A percentile compares a stretch with the other conserved stretches of the same genome.
These are phyloP conservation scores for Leucozona laternaria DNA, from an alignment of 2,888 invertebrate species.

Conservation along the genomic window DNA sequence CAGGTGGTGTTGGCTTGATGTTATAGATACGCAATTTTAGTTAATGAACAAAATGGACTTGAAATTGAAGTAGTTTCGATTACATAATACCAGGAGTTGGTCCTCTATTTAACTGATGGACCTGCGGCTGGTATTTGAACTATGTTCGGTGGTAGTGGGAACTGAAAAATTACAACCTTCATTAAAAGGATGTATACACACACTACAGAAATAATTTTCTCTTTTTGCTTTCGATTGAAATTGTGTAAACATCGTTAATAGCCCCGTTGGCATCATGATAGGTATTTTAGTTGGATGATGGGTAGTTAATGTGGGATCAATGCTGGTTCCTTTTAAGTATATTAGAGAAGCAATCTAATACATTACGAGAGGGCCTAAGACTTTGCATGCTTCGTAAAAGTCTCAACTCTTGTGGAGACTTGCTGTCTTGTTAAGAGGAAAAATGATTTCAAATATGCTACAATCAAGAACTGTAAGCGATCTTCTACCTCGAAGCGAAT, in stretches of 20 bases:
- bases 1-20: neutral
- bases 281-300: neutral
- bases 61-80: constrained; percentile 33
- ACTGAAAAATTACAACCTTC: constrained; percentile 6
- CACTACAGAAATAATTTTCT: neutral
- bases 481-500: no score
- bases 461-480: no score
- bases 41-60: constrained; percentile 46
- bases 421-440: no score
- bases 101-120: neutral
- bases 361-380: no score
- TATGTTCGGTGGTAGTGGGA: constrained; percentile 31
- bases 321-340: no score
- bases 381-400: no score
- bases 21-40: constrained; percentile 2
- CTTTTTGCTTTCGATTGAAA: neutral
- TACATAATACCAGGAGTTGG: neutral
- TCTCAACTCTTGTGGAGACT: no score
- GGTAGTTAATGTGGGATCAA: neutral
- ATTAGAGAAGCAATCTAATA: no score
- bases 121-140: constrained; percentile 35
- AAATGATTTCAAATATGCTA: no score
- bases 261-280: neutral
- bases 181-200: constrained; percentile 8
- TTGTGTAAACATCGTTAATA: neutral